A percentile compares a stretch with the other conserved stretches of the same genome.
phyloP scores from a whole-genome alignment of 1,140 invertebrate species.

The Wiebesia pumilae region DNA sequence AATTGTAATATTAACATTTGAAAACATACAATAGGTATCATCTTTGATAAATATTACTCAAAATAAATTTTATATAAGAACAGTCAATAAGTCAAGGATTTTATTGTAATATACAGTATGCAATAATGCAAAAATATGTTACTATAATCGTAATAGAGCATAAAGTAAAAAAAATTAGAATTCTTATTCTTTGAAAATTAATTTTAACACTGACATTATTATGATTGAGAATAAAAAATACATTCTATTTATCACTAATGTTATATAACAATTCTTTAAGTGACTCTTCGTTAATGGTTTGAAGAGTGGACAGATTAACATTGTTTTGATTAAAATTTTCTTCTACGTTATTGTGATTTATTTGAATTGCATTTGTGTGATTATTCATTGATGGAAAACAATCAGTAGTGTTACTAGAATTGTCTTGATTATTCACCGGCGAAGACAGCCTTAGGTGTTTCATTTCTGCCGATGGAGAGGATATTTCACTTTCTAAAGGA shows the following conservation, averaged over 20 bases:
- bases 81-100: constrained; percentile 21
- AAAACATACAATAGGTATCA: background rate
- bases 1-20: no score
- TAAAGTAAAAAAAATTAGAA: background rate
- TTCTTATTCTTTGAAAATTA: no score
- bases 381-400: constrained; percentile 54
- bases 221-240: background rate
- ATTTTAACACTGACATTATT: no score
- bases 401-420: constrained; percentile 50
- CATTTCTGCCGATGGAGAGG: constrained; percentile 72
- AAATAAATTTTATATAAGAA: constrained; percentile 18
- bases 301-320: constrained; percentile 53
- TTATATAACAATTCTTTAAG: constrained; percentile 74
- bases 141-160: background rate
- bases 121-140: background rate
- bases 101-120: background rate
- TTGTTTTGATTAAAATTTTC: constrained; percentile 56
- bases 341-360: constrained; percentile 46
- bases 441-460: constrained; percentile 74
- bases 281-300: constrained; percentile 76
- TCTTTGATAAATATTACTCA: constrained; percentile 12
- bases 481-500: constrained; percentile 65
- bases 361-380: constrained; percentile 41
- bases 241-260: constrained; percentile 62
- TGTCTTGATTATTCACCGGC: constrained; percentile 59